Evolutionary conservation across 1,140 invertebrate genomes (phyloP).

Genomic region (Tribolium castaneum): DNA sequence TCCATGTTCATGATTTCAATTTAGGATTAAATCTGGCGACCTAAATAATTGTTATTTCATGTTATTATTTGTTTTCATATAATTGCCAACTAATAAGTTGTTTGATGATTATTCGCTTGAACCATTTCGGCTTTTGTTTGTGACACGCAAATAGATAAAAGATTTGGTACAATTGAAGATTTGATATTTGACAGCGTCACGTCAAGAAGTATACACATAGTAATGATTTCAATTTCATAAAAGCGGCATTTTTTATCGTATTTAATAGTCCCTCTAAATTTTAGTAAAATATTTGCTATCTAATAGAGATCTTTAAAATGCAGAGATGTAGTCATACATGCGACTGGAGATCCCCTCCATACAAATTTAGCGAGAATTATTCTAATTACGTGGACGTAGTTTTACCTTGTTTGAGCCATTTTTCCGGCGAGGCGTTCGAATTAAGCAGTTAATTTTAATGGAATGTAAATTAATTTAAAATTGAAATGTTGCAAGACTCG

Average conservation of each 20-base stretch:
- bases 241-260: background rate
- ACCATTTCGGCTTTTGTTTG: background rate
- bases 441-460: constrained; percentile 1
- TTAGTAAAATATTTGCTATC: too few relatives aligned
- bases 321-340: background rate
- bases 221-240: background rate
- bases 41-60: background rate
- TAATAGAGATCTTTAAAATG: background rate
- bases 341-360: background rate
- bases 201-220: background rate
- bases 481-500: constrained; percentile 11
- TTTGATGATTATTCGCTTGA: background rate
- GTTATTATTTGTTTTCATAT: background rate
- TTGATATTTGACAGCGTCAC: background rate
- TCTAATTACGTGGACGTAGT: background rate
- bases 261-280: too few relatives aligned
- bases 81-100: background rate
- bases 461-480: constrained; percentile 15
- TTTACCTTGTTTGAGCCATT: background rate
- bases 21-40: background rate
- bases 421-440: background rate
- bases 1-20: too few relatives aligned
- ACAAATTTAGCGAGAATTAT: background rate
- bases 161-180: background rate
- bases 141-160: background rate